These are phyloP conservation scores for Paragorgia papillata DNA, from an alignment of 92 coral and sea anemone genomes.

Conservation along the genomic window DNA sequence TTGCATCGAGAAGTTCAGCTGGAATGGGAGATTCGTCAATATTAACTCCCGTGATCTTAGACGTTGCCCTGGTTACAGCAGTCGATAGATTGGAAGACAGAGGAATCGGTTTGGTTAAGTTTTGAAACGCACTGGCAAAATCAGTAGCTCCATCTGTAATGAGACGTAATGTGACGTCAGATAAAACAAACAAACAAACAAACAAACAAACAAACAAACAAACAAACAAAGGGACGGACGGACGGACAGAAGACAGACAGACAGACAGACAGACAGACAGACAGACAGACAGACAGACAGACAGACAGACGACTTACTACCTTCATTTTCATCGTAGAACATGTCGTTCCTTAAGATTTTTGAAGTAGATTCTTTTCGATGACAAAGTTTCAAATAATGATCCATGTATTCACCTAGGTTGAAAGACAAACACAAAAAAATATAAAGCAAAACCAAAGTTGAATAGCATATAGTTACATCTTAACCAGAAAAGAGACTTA, in stretches of 20 bases:
- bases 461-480: too few relatives aligned
- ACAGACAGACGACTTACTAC: not conserved
- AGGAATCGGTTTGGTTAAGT: constrained; percentile 82
- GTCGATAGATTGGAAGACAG: constrained; percentile 69
- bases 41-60: constrained; percentile 72
- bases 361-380: constrained; percentile 83
- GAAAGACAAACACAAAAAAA: not conserved
- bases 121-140: constrained; percentile 90
- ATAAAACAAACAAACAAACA: not conserved
- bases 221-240: not conserved
- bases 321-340: constrained; percentile 59
- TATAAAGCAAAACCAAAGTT: not conserved
- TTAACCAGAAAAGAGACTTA: too few relatives aligned
- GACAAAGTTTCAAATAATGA: constrained; percentile 80
- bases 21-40: constrained; percentile 87
- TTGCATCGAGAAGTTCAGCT: constrained; percentile 61
- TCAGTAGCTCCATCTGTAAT: constrained; percentile 63
- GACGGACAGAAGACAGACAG: not conserved
- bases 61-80: constrained; percentile 94
- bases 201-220: not conserved
- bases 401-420: constrained; percentile 79
- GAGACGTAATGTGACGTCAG: not conserved
- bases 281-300: not conserved
- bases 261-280: not conserved
- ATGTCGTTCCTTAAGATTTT: constrained; percentile 64